These are phyloP conservation scores for Acleris sparsana DNA, from an alignment of 2,888 invertebrate species.

Conservation along the genomic window DNA sequence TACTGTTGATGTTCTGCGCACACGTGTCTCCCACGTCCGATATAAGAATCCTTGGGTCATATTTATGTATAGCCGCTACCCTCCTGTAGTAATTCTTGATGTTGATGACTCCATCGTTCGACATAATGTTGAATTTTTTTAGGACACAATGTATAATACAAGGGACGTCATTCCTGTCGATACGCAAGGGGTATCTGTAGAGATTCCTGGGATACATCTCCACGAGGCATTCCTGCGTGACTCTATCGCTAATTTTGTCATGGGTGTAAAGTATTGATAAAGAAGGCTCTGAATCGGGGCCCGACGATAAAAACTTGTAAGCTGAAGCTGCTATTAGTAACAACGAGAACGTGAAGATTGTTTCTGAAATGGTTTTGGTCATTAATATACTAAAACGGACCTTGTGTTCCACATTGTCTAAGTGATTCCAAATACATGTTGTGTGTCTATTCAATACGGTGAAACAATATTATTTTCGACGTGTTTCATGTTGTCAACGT, in stretches of 20 bases:
- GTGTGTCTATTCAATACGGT: too few species aligned
- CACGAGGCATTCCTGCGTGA: conserved; percentile 66
- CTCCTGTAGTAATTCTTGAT: conserved; percentile 73
- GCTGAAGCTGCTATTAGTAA: conserved; percentile 53
- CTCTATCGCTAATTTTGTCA: conserved; percentile 68
- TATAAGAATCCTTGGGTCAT: conserved; percentile 74
- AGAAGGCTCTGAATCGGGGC: conserved; percentile 67
- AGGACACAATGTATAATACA: conserved; percentile 77
- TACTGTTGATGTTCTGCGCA: conserved; percentile 72
- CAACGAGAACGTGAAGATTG: conserved; percentile 52
- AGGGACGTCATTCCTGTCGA: conserved; percentile 73
- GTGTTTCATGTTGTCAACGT: too few species aligned
- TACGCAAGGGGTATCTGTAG: conserved; percentile 70
- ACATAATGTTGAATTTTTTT: conserved; percentile 77
- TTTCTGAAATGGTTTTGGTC: conserved; percentile 60
- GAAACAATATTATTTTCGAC: too few species aligned
- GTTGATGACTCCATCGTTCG: conserved; percentile 71
- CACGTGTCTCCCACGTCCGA: conserved; percentile 78
- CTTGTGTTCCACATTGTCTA: too few species aligned
- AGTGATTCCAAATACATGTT: too few species aligned
- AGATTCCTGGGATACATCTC: conserved; percentile 76
- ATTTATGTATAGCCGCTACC: conserved; percentile 73
- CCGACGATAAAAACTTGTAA: conserved; percentile 65
- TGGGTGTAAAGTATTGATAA: conserved; percentile 72
- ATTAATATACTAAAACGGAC: conserved; percentile 2